Evolutionary conservation across 37 sponge, comb jelly and placozoan genomes (phyloP).

Genomic region (Diacarnus erythraeanus): DNA sequence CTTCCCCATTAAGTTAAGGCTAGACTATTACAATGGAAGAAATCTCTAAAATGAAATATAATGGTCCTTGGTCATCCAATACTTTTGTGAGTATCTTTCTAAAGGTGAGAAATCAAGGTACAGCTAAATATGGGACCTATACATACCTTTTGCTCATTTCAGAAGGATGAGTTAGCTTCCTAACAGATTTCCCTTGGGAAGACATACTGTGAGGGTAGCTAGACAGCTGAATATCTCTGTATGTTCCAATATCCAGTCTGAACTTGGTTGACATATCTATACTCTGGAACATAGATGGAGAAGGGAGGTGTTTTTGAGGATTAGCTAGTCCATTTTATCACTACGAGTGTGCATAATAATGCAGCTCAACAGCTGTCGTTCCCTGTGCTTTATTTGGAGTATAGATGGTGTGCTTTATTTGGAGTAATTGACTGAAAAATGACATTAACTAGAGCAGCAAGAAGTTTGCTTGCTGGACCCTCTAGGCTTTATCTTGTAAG

Average conservation of each 20-base stretch:
- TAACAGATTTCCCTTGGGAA: not conserved
- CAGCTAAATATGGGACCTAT: not conserved
- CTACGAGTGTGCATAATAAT: too few species aligned
- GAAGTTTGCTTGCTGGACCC: not conserved
- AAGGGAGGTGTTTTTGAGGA: too few species aligned
- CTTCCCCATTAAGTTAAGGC: too few species aligned
- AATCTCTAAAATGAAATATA: not conserved
- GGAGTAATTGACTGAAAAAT: not conserved
- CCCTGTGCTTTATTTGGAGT: not conserved
- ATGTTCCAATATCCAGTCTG: not conserved
- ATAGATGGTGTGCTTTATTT: too few species aligned
- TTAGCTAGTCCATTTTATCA: too few species aligned
- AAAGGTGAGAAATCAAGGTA: conserved; percentile 1
- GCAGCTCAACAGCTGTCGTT: too few species aligned
- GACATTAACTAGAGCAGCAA: not conserved
- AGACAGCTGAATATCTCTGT: conserved; percentile 9
- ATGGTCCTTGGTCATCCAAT: not conserved
- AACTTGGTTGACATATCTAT: not conserved
- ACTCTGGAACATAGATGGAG: too few species aligned
- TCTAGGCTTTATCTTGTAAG: not conserved
- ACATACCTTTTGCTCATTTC: conserved; percentile 20
- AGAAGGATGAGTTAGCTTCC: conserved; percentile 33
- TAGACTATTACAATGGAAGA: too few species aligned
- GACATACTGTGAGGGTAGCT: not conserved
- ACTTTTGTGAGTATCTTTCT: too few species aligned